phyloP scores from a whole-genome alignment of 2,113 vertebrate genomes.

The Oncorhynchus masou region DNA sequence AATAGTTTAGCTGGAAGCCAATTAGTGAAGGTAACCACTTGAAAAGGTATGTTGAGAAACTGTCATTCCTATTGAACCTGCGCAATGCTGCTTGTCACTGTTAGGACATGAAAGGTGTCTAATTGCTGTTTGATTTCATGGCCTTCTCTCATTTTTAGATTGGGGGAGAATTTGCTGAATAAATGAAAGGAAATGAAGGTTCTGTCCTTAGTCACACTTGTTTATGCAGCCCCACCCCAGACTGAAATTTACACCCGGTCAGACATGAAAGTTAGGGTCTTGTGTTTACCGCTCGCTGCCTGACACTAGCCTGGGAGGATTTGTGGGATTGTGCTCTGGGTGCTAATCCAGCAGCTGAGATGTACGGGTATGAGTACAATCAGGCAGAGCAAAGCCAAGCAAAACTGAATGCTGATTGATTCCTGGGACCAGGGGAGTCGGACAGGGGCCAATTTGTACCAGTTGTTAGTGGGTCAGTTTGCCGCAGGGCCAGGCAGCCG shows the following conservation, averaged over 20 bases:
- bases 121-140: conserved; percentile 80
- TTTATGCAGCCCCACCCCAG: conserved; percentile 74
- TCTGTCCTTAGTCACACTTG: conserved; percentile 50
- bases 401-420: too few species aligned
- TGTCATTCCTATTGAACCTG: conserved; percentile 80
- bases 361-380: too few species aligned
- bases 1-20: conserved; percentile 91
- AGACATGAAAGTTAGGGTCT: neutral
- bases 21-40: conserved; percentile 81
- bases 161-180: conserved; percentile 48
- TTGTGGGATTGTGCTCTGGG: too few species aligned
- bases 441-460: too few species aligned
- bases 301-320: neutral
- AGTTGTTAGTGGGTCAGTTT: too few species aligned
- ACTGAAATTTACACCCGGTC: conserved; percentile 43
- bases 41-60: conserved; percentile 81
- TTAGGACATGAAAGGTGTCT: conserved; percentile 76
- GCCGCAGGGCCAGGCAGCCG: too few species aligned
- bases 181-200: conserved; percentile 76
- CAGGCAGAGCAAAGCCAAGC: too few species aligned
- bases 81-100: conserved; percentile 74
- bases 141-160: conserved; percentile 71
- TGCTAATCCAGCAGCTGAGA: too few species aligned
- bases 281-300: neutral
- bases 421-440: too few species aligned